Evolutionary conservation across 2,888 invertebrate species (phyloP).

Genomic region (Xylocampa areola): DNA sequence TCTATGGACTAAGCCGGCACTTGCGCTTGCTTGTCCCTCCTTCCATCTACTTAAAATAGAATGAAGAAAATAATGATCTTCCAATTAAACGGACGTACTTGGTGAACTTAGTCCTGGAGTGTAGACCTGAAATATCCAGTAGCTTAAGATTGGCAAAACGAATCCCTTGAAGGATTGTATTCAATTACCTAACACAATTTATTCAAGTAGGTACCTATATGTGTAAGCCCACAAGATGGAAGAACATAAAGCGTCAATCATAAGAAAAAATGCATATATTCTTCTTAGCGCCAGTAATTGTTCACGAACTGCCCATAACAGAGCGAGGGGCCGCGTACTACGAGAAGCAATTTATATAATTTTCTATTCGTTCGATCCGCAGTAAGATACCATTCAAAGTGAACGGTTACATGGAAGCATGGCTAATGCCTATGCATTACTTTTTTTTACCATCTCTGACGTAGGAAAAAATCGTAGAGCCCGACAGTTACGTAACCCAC

Average conservation of each 20-base stretch:
- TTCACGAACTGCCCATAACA: conserved; percentile 71
- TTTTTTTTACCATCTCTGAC: conserved; percentile 73
- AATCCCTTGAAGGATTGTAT: not conserved
- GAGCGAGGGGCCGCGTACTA: conserved; percentile 68
- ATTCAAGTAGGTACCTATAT: not conserved
- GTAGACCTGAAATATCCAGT: no score
- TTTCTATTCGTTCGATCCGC: conserved; percentile 79
- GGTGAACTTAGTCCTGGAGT: no score
- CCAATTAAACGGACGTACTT: no score
- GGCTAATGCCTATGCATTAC: conserved; percentile 78
- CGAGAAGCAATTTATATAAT: conserved; percentile 83
- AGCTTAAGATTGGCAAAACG: no score
- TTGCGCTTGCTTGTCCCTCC: no score
- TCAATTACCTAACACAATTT: conserved; percentile 10
- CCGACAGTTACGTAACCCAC: conserved; percentile 66
- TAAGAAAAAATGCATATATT: conserved; percentile 67
- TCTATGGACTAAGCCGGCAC: no score
- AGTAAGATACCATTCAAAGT: conserved; percentile 78
- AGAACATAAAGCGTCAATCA: conserved; percentile 48
- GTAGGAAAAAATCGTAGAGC: conserved; percentile 62
- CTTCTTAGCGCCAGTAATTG: conserved; percentile 68
- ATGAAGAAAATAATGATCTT: no score
- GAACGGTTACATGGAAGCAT: conserved; percentile 72
- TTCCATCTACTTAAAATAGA: no score
- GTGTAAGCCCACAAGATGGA: conserved; percentile 30